Percentiles rank a stretch among this genome's conserved stretches.
Conservation (phyloP, 2,113 vertebrate species). For the Callipepla californica region DNA sequence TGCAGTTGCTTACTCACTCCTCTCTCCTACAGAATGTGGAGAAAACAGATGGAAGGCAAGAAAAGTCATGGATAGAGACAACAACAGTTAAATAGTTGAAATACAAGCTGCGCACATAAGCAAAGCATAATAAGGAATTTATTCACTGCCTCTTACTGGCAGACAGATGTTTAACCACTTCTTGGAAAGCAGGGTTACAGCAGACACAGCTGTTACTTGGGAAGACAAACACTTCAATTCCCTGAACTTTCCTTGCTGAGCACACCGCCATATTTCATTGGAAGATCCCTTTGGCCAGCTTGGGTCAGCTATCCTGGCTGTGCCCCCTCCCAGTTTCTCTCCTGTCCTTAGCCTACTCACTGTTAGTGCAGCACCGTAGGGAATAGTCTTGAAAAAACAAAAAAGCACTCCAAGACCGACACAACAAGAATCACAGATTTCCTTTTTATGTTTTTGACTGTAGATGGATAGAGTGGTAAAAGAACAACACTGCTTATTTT, state of each 20-base stretch:
- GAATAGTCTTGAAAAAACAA: neutral
- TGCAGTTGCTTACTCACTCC: neutral
- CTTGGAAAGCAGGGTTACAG: neutral
- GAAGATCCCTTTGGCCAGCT: neutral
- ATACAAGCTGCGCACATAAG: neutral
- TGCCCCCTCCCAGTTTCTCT: neutral
- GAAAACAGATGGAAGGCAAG: neutral
- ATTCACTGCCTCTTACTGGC: neutral
- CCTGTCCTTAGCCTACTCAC: neutral
- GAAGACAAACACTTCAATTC: neutral
- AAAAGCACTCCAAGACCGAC: neutral
- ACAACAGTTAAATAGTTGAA: neutral
- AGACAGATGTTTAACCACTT: neutral
- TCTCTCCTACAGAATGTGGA: neutral
- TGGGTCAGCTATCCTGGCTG: neutral
- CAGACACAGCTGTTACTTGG: neutral
- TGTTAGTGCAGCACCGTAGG: neutral
- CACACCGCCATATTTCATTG: neutral
- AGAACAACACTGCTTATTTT: neutral
- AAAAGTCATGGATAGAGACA: neutral
- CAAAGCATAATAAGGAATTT: neutral
- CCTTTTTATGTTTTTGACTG: neutral
- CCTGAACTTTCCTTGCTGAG: neutral
- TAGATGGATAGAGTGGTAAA: neutral
- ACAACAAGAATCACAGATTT: neutral